Percentiles rank a stretch among this genome's conserved stretches.
Evolutionary conservation across 2,888 invertebrate species (phyloP).

Genomic region (Agrochola circellaris): DNA sequence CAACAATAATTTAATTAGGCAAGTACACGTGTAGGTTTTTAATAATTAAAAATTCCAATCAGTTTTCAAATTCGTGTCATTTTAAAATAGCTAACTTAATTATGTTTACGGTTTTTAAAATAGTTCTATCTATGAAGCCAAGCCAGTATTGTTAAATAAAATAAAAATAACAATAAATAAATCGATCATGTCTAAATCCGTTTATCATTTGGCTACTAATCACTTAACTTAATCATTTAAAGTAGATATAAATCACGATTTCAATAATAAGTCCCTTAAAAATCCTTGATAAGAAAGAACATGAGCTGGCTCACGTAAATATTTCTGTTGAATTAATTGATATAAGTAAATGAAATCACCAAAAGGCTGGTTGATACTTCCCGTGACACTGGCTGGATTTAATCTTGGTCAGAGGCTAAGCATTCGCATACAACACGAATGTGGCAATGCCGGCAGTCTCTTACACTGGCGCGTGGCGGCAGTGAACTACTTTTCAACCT

Average conservation of each 20-base stretch:
- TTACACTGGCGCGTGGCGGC: not conserved
- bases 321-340: conserved; percentile 17
- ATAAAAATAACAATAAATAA: conserved; percentile 15
- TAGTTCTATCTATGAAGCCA: not conserved
- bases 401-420: not conserved
- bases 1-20: too few species aligned
- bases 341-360: not conserved
- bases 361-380: not conserved
- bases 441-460: not conserved
- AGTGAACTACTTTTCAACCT: too few species aligned
- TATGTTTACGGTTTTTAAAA: not conserved
- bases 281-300: conserved; percentile 35
- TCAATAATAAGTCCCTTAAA: not conserved
- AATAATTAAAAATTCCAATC: not conserved
- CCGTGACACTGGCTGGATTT: not conserved
- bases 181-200: conserved; percentile 42
- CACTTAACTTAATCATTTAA: conserved; percentile 21
- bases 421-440: not conserved
- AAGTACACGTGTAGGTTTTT: not conserved
- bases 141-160: not conserved
- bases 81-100: not conserved
- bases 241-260: conserved; percentile 39
- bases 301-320: conserved; percentile 9
- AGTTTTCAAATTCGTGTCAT: not conserved
- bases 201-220: conserved; percentile 46